Evolutionary conservation across 2,113 vertebrate species (phyloP).

Genomic region (Tautogolabrus adspersus): DNA sequence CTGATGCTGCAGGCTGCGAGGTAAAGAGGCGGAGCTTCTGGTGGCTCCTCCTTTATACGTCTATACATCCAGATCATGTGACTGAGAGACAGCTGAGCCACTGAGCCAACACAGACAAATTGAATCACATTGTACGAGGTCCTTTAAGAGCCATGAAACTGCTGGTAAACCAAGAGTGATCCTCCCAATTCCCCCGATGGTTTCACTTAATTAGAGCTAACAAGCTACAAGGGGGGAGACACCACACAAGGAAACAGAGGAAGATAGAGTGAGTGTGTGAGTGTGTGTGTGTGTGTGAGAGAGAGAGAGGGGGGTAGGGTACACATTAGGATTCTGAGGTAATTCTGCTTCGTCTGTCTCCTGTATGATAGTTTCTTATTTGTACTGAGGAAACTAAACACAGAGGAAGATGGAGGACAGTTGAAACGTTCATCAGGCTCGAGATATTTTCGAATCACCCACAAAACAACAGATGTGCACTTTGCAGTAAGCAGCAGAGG

Average conservation of each 20-base stretch:
- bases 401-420: conserved; percentile 1
- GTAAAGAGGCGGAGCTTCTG: conserved; percentile 12
- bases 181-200: conserved; percentile 3
- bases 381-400: conserved; percentile 3
- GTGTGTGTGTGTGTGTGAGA: not conserved
- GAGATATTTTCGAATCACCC: conserved; percentile 2
- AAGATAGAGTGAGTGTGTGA: not conserved
- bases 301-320: not conserved
- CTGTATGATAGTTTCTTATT: not conserved
- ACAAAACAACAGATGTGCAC: conserved; percentile 40
- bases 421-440: conserved; percentile 18
- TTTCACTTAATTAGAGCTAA: conserved; percentile 63
- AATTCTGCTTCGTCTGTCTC: not conserved
- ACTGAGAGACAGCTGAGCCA: not conserved
- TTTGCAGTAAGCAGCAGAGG: conserved; percentile 1
- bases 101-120: conserved; percentile 23
- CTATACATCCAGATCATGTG: conserved; percentile 16
- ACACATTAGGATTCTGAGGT: not conserved
- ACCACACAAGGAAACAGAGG: not conserved
- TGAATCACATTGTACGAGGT: conserved; percentile 18
- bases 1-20: conserved; percentile 66
- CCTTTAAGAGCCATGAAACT: conserved; percentile 52
- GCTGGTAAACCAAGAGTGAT: conserved; percentile 10
- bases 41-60: conserved; percentile 1
- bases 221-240: conserved; percentile 24